A percentile compares a stretch with the other conserved stretches of the same genome.
Conservation (phyloP, 2,888 invertebrate species). For the Trichogramma dendrolimi region DNA sequence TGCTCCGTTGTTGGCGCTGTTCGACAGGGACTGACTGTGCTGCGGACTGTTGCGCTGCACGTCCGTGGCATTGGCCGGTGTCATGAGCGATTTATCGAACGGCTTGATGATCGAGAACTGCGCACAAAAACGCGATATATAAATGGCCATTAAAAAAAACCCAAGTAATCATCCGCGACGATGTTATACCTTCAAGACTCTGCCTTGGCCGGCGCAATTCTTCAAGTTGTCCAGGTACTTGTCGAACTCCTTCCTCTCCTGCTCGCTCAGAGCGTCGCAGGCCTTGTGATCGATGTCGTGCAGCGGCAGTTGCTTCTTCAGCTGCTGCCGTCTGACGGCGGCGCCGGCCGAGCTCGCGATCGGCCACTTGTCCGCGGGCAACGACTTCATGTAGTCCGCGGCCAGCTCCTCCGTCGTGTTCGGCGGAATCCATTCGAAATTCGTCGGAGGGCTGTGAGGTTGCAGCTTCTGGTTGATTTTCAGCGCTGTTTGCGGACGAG, state of each 20-base stretch:
- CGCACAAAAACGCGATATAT: conserved; percentile 32
- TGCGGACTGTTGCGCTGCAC: conserved; percentile 41
- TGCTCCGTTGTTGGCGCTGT: not conserved
- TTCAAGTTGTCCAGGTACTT: conserved; percentile 62
- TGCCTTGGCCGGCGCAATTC: conserved; percentile 71
- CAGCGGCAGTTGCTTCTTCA: conserved; percentile 79
- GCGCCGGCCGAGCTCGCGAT: conserved; percentile 79
- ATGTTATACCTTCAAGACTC: conserved; percentile 59
- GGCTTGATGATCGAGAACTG: conserved; percentile 44
- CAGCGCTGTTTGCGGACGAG: not conserved
- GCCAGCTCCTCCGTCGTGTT: conserved; percentile 64
- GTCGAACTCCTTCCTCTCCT: conserved; percentile 53
- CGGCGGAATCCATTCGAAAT: conserved; percentile 73
- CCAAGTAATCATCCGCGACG: conserved; percentile 32
- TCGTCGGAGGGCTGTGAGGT: not conserved
- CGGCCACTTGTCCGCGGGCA: conserved; percentile 61
- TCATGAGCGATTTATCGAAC: conserved; percentile 41
- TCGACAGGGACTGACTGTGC: conserved; percentile 25
- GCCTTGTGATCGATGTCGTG: conserved; percentile 71
- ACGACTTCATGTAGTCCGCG: conserved; percentile 58
- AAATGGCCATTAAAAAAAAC: conserved; percentile 37
- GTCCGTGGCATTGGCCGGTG: conserved; percentile 43
- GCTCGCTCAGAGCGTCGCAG: conserved; percentile 58
- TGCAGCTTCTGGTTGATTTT: conserved; percentile 1
- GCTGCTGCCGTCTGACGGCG: conserved; percentile 69